These are phyloP conservation scores for Acronicta psi DNA, from an alignment of 2,888 invertebrate species.

Conservation along the genomic window DNA sequence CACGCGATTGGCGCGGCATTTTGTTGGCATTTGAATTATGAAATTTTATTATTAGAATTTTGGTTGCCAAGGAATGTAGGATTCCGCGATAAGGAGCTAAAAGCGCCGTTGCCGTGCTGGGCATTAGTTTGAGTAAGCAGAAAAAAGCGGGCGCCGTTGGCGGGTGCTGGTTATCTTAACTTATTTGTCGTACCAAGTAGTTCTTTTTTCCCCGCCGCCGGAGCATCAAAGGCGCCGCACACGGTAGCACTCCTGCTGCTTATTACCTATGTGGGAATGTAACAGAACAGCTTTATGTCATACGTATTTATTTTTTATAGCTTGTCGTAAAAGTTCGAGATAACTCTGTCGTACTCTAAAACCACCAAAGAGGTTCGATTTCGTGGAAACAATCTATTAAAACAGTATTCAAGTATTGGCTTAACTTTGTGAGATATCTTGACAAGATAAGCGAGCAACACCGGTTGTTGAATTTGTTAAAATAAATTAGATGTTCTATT, in stretches of 20 bases:
- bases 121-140: conserved; percentile 75
- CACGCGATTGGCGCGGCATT: conserved; percentile 60
- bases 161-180: conserved; percentile 79
- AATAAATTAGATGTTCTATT: conserved; percentile 47
- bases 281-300: conserved; percentile 65
- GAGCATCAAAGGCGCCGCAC: conserved; percentile 79
- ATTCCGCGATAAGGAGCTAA: conserved; percentile 67
- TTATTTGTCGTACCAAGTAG: conserved; percentile 87
- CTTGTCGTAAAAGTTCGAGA: conserved; percentile 68
- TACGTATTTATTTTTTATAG: conserved; percentile 74
- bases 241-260: conserved; percentile 79
- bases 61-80: conserved; percentile 29
- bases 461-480: conserved; percentile 50
- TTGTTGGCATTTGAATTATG: conserved; percentile 51
- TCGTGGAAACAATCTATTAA: conserved; percentile 71
- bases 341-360: conserved; percentile 55
- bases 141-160: conserved; percentile 80
- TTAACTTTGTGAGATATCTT: conserved; percentile 57
- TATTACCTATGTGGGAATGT: conserved; percentile 75
- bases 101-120: conserved; percentile 67
- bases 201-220: conserved; percentile 74
- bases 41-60: conserved; percentile 54
- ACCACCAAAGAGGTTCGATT: conserved; percentile 63
- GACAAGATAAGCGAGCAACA: conserved; percentile 46
- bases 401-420: conserved; percentile 52